Conservation (phyloP, 2,797 vertebrate species). For the Typhlichthys eigenmanni region DNA sequence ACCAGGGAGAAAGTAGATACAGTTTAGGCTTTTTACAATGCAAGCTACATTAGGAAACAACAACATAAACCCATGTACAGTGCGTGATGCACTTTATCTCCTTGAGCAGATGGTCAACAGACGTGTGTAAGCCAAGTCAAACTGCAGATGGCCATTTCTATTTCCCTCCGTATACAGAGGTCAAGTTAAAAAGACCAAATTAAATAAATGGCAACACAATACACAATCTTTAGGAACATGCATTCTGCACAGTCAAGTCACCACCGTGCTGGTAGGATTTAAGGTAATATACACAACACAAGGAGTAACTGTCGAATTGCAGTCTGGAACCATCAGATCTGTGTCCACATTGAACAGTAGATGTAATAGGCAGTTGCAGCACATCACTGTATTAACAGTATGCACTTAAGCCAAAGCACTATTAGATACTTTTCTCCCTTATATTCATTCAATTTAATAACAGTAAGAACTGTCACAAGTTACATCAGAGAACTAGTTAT, state of each 20-base stretch:
- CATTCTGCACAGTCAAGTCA: too few species aligned
- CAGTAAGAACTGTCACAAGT: not conserved
- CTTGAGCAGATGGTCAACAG: constrained; percentile 32
- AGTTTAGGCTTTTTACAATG: too few species aligned
- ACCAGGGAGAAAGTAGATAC: too few species aligned
- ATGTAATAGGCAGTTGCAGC: not conserved
- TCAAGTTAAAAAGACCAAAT: too few species aligned
- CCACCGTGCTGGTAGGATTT: too few species aligned
- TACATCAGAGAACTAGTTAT: too few species aligned
- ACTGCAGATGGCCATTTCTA: not conserved
- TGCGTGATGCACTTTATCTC: constrained; percentile 40
- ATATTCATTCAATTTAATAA: not conserved
- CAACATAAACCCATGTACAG: constrained; percentile 13
- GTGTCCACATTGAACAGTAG: not conserved
- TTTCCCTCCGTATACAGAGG: not conserved
- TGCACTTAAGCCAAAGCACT: not conserved
- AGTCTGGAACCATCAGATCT: not conserved
- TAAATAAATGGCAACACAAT: too few species aligned
- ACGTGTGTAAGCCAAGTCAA: constrained; percentile 15
- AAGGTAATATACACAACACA: too few species aligned
- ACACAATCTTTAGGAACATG: too few species aligned
- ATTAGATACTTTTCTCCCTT: not conserved
- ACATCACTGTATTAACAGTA: not conserved
- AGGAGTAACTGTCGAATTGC: constrained; percentile 6
- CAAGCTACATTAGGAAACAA: too few species aligned